These are phyloP conservation scores for Nylanderia fulva DNA, from an alignment of 1,140 invertebrate genomes.

Conservation along the genomic window DNA sequence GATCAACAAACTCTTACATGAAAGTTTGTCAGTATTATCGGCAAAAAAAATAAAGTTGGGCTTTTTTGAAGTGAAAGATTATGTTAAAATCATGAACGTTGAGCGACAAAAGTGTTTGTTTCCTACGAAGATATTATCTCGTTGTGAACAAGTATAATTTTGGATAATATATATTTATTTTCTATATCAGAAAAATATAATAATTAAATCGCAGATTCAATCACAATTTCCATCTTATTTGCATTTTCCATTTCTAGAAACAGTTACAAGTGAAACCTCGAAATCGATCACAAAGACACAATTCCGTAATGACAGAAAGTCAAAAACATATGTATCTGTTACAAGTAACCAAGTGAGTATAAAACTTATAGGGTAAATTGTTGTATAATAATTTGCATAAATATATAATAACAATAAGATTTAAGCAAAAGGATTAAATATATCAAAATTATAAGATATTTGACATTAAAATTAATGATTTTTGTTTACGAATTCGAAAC, in stretches of 20 bases:
- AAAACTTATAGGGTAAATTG: background rate
- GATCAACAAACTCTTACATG: constrained; percentile 24
- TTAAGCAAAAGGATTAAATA: too few relatives aligned
- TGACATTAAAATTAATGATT: background rate
- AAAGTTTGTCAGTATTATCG: background rate
- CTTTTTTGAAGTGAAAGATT: background rate
- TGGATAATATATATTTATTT: background rate
- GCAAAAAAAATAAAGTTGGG: background rate
- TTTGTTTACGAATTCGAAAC: too few relatives aligned
- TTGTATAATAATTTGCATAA: background rate
- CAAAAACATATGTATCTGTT: background rate
- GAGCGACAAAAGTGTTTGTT: background rate
- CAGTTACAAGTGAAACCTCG: background rate
- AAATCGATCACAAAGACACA: background rate
- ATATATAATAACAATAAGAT: background rate
- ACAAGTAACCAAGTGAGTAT: constrained; percentile 29
- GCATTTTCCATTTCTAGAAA: too few relatives aligned
- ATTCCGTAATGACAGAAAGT: background rate
- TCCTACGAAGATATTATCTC: background rate
- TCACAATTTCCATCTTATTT: background rate
- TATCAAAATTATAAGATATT: too few relatives aligned
- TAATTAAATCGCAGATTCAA: background rate
- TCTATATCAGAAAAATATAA: background rate
- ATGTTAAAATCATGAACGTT: background rate
- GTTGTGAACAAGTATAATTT: background rate